A percentile compares a stretch with the other conserved stretches of the same genome.
These are phyloP conservation scores for Cephus nigrinus DNA, from an alignment of 2,888 invertebrate species.

Conservation along the genomic window DNA sequence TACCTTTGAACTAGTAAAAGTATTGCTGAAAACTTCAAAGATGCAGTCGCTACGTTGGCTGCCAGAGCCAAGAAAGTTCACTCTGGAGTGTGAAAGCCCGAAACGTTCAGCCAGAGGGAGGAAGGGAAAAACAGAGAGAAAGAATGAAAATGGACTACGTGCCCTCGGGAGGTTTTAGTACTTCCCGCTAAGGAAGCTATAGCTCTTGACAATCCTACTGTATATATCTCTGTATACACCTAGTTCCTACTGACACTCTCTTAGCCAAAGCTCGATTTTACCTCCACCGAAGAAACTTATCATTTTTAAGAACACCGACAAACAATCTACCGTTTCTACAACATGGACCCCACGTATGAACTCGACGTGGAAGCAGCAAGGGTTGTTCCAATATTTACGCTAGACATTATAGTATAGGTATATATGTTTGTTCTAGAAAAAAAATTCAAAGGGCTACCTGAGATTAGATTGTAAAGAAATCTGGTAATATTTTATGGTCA, in stretches of 20 bases:
- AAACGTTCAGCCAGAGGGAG: not conserved
- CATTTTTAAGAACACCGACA: not conserved
- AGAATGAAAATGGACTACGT: not conserved
- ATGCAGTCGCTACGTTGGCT: not conserved
- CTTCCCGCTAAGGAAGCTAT: slow-evolving; percentile 3
- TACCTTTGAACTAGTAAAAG: not conserved
- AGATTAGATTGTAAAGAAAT: not conserved
- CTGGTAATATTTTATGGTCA: not conserved
- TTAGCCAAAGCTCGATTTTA: not conserved
- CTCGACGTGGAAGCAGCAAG: not conserved
- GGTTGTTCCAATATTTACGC: not conserved
- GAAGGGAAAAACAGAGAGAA: not conserved
- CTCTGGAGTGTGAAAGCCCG: not conserved
- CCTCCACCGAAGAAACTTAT: not conserved
- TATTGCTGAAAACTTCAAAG: not conserved
- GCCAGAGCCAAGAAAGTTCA: slow-evolving; percentile 10
- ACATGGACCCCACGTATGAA: not conserved
- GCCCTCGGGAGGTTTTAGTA: slow-evolving; percentile 12
- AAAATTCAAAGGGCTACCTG: not conserved
- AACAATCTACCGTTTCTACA: not conserved
- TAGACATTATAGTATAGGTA: not conserved
- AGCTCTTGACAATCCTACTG: not conserved
- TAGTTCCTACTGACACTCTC: not conserved
- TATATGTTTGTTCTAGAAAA: not conserved
- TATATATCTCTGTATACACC: not conserved